Evolutionary conservation across 2,797 vertebrate genomes (phyloP).

Genomic region (Sebastes ruberrimus): DNA sequence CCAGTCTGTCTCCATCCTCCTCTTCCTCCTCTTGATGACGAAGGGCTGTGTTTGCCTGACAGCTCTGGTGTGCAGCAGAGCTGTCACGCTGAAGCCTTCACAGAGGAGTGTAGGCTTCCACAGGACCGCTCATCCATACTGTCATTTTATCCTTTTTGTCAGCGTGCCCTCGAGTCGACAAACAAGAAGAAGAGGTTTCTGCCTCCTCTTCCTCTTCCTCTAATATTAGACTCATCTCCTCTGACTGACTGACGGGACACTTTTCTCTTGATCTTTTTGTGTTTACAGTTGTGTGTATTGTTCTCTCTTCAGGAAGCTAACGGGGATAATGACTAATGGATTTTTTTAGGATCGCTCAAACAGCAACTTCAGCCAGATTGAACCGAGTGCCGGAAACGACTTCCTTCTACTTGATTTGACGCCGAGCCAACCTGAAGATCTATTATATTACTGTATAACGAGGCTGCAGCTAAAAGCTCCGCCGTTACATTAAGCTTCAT

Average conservation of each 20-base stretch:
- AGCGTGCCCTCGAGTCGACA: neutral
- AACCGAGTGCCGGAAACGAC: neutral
- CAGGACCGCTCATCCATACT: neutral
- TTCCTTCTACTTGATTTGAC: neutral
- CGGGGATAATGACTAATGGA: neutral
- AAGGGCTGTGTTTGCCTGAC: neutral
- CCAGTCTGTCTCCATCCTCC: neutral
- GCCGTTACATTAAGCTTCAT: neutral
- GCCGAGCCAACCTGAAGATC: neutral
- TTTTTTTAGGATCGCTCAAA: neutral
- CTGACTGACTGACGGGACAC: neutral
- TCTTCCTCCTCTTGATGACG: neutral
- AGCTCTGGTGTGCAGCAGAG: neutral
- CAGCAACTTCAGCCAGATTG: neutral
- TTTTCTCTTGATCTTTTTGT: neutral
- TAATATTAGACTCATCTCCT: neutral
- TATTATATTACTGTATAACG: neutral
- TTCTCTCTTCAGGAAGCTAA: neutral
- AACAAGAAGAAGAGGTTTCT: neutral
- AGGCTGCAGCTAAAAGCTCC: constrained; percentile 17
- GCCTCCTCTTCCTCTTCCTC: neutral
- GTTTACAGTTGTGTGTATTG: neutral
- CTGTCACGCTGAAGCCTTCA: neutral
- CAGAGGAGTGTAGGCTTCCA: neutral
- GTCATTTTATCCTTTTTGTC: neutral